Conservation (phyloP, 2,888 invertebrate species). For the Odontocerum albicorne region DNA sequence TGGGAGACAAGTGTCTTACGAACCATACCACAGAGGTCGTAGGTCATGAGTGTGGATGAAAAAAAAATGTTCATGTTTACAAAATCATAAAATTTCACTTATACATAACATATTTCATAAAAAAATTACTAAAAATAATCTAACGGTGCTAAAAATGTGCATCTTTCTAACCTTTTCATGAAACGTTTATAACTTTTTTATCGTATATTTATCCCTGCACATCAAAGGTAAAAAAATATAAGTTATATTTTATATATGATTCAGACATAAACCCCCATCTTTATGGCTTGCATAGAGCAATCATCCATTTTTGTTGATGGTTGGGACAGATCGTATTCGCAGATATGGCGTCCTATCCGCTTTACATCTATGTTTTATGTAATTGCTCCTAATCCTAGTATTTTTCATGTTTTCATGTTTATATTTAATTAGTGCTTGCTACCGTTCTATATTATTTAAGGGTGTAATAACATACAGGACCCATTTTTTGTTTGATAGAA, state of each 20-base stretch:
- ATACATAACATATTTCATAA: no score
- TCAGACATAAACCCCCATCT: constrained; percentile 17
- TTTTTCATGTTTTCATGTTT: not conserved
- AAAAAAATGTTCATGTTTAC: no score
- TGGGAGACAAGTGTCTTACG: no score
- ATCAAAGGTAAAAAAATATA: not conserved
- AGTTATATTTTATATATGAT: constrained; percentile 7
- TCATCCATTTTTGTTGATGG: not conserved
- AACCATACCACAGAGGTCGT: no score
- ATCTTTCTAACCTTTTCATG: no score
- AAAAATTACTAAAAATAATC: no score
- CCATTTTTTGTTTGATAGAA: no score
- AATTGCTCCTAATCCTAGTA: constrained; percentile 2
- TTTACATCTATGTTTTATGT: not conserved
- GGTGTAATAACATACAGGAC: no score
- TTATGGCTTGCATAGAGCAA: constrained; percentile 11
- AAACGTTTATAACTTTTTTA: not conserved
- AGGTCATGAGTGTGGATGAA: no score
- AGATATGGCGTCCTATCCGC: not conserved
- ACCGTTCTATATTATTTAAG: not conserved
- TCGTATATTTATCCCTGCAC: not conserved
- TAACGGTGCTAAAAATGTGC: no score
- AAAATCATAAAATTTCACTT: no score
- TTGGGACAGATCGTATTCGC: not conserved
- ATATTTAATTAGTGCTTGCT: not conserved